Percentiles rank a stretch among this genome's conserved stretches.
Conservation (phyloP, 2,113 vertebrate genomes). For the Anguilla rostrata region DNA sequence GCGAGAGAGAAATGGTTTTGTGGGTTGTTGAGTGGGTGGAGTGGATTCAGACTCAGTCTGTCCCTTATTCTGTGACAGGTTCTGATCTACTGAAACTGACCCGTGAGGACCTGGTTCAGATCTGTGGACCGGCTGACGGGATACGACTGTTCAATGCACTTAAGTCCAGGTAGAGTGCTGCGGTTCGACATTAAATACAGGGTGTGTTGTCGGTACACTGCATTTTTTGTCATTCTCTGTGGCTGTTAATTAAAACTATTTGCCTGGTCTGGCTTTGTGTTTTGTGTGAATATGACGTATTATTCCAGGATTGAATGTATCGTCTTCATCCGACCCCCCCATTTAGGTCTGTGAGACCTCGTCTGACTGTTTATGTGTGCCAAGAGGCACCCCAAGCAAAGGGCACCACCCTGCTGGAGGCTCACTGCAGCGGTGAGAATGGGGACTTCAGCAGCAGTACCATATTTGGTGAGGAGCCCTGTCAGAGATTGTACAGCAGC, state of each 20-base stretch:
- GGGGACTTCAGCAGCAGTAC: constrained; percentile 72
- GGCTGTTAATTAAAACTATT: background rate
- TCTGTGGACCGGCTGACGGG: constrained; percentile 90
- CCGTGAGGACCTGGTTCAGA: constrained; percentile 90
- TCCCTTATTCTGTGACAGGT: constrained; percentile 64
- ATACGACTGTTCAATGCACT: constrained; percentile 92
- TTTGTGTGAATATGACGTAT: too few species aligned
- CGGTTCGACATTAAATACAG: background rate
- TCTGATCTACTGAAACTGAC: constrained; percentile 93
- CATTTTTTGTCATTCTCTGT: background rate
- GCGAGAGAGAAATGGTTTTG: too few species aligned
- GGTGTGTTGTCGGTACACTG: background rate
- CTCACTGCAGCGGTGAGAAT: constrained; percentile 67
- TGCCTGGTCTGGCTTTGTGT: background rate
- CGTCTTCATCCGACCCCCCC: background rate
- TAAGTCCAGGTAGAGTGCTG: constrained; percentile 81
- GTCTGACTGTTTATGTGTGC: constrained; percentile 86
- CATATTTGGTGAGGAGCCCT: constrained; percentile 73
- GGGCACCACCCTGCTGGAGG: constrained; percentile 71
- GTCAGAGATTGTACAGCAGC: background rate
- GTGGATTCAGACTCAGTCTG: background rate
- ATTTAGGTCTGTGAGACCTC: constrained; percentile 83
- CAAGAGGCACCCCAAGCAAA: constrained; percentile 70
- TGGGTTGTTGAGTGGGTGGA: background rate
- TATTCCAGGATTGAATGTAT: background rate